Conservation (phyloP, 2,888 invertebrate genomes). For the Agrotis puta region DNA sequence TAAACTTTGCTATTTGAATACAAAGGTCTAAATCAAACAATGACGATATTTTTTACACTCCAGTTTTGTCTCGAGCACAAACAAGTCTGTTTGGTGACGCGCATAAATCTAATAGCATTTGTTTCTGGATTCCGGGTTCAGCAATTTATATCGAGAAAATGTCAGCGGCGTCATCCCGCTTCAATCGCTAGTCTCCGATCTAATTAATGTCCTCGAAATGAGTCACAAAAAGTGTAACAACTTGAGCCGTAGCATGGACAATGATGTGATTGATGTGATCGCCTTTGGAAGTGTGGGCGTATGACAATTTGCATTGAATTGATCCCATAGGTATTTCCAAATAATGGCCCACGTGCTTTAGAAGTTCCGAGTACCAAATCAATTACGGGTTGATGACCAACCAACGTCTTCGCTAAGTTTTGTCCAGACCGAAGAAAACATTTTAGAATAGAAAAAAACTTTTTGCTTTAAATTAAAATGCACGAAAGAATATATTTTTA, state of each 20-base stretch:
- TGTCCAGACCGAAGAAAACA: not conserved
- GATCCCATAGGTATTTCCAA: constrained; percentile 80
- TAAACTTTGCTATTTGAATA: constrained; percentile 5
- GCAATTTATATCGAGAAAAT: constrained; percentile 81
- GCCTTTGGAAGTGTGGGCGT: constrained; percentile 80
- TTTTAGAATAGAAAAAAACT: not conserved
- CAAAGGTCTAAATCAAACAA: constrained; percentile 16
- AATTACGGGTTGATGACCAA: constrained; percentile 77
- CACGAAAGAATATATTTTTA: too few species aligned
- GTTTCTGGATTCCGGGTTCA: constrained; percentile 86
- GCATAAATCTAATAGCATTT: constrained; percentile 66
- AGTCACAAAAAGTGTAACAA: constrained; percentile 81
- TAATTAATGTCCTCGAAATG: constrained; percentile 82
- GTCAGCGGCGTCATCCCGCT: constrained; percentile 81
- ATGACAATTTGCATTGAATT: constrained; percentile 88
- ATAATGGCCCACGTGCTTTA: constrained; percentile 80
- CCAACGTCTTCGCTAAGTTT: constrained; percentile 19
- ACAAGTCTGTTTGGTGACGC: constrained; percentile 66
- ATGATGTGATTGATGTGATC: constrained; percentile 86
- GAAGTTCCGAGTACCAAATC: constrained; percentile 60
- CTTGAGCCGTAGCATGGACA: constrained; percentile 73
- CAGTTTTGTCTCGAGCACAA: constrained; percentile 47
- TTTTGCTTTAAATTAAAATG: not conserved
- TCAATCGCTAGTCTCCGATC: constrained; percentile 80
- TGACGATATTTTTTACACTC: constrained; percentile 37